Evolutionary conservation across 2,113 vertebrate species (phyloP), one percentile per base, ranked within the genome.

Genomic region (Pipa parva): DNA sequence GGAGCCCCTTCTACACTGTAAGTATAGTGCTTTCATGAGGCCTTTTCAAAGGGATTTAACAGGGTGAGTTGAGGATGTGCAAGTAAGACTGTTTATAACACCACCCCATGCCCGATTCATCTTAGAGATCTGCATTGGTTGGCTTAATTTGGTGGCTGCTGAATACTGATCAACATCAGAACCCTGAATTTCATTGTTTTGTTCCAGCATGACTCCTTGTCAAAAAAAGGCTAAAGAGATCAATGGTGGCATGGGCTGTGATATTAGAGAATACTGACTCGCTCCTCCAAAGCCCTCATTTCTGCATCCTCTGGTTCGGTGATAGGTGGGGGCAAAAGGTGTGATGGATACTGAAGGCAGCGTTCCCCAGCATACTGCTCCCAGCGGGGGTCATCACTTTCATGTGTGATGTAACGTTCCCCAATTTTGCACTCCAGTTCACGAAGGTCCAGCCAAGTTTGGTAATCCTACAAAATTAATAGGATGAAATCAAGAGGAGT

Each of bases 301-400:
- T 92, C 90, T 0, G 84, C 78, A 20, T 92, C 86, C 42, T 89
- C 88, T 0, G 73, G 72, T 0, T 75, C 84, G 3, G 75, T 76
- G 0, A 60, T 61, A 7, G 65, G 74, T 9, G 74, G 80, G 4
- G 80, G 72, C 7, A 89, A 79, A n/a, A 91, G 79, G 72, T 91
- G 83, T 25, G 81, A 63, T 0, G 89, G 91, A 71, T 91, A 91
- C 0, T 83, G 81, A 63, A 92, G 76, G 0, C 82, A 78, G 48
- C 88, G 88, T 45, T 92, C 84, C 0, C 72, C 72, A 12, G 92
- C 85, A 6, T 88, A 95, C 72, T 79, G 80, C 64, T 92, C 89
- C 93, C 93, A 96, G 72, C 92, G 93, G 13, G 76, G 79, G n/a
- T 95, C 93, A 17, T 95, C 93, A 1, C 93, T 96, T 80, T 95